Base-by-base conservation (phyloP, 2,888 invertebrate species). In the Hartigia nigra region DNA sequence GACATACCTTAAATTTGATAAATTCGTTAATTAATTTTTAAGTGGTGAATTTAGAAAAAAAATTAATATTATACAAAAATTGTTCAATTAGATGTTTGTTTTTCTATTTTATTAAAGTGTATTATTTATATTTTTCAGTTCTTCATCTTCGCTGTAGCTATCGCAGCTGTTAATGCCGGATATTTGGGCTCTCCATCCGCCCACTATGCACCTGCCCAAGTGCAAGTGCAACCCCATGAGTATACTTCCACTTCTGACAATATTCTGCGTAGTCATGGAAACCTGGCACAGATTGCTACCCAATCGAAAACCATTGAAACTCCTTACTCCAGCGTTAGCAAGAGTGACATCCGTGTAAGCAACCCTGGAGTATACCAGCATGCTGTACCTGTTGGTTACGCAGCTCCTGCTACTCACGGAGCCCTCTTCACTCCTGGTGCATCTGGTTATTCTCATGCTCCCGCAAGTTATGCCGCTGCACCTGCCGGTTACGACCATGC, bases 301-400 rank as follows among this genome's bases (percentile, higher is more conserved):
- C 72, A 72, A 9, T 32, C 32, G 72, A 72, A 72, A 14, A 72
- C 72, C 72, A 72, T 72, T 14, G 32, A 31, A 31, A 31, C 72
- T 31, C 72, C 72, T 14, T 31, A 72, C 12, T 72, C 72, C 31
- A 72, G 72, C 31, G 72, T 32, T 5, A 72, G 72, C 72, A 72
- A 72, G 72, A 72, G 72, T 72, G 72, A 72, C 72, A 72, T 72
- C 32, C 72, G 72, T 72, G 72, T 72, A 3, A 72, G 72, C 72
- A 72, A 72, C 32, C 72, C 72, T 32, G 72, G 72, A 72, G 72
- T 72, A 14, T 83, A 83, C 70, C 74, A 78, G 31, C 77, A 79
- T 12, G 81, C 80, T 12, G 81, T 79, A 36, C 81, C 81, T 34
- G 79, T 82, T 32, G 77, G 76, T 74, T 80, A 81, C 76, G 80